These are phyloP conservation scores for Coenobita brevimanus DNA, from an alignment of 1,140 invertebrate species.

Conservation along the genomic window DNA sequence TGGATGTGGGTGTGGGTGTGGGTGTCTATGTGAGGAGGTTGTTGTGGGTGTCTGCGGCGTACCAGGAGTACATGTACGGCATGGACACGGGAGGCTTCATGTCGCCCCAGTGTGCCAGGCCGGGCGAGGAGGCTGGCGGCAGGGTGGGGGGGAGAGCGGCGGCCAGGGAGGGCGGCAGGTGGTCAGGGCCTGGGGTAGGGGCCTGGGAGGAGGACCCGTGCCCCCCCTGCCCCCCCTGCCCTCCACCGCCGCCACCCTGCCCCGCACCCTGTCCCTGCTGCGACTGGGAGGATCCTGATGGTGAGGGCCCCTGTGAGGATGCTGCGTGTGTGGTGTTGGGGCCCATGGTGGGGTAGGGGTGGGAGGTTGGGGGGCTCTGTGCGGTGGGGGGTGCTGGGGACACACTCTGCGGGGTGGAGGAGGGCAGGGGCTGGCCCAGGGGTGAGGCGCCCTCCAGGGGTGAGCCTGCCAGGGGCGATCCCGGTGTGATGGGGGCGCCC, in stretches of 20 bases:
- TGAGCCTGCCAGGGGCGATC: constrained; percentile 70
- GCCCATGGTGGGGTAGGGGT: constrained; percentile 74
- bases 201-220: constrained; percentile 27
- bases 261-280: neutral
- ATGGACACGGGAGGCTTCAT: constrained; percentile 78
- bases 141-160: constrained; percentile 17
- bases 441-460: constrained; percentile 71
- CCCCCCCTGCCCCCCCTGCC: constrained; percentile 17
- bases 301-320: constrained; percentile 49
- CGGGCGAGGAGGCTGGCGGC: constrained; percentile 30
- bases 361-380: constrained; percentile 70
- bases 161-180: constrained; percentile 19
- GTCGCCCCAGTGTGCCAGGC: constrained; percentile 77
- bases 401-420: constrained; percentile 71
- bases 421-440: constrained; percentile 67
- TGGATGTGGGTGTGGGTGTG: too few relatives aligned
- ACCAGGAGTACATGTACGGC: constrained; percentile 84
- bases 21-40: constrained; percentile 80
- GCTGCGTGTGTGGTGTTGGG: constrained; percentile 59
- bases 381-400: constrained; percentile 76
- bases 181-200: constrained; percentile 20
- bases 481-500: constrained; percentile 66
- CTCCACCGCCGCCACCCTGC: neutral
- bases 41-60: constrained; percentile 80
- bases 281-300: constrained; percentile 31